These are phyloP conservation scores for Cecropterus lyciades DNA, from an alignment of 1,140 invertebrate species.

Conservation along the genomic window DNA sequence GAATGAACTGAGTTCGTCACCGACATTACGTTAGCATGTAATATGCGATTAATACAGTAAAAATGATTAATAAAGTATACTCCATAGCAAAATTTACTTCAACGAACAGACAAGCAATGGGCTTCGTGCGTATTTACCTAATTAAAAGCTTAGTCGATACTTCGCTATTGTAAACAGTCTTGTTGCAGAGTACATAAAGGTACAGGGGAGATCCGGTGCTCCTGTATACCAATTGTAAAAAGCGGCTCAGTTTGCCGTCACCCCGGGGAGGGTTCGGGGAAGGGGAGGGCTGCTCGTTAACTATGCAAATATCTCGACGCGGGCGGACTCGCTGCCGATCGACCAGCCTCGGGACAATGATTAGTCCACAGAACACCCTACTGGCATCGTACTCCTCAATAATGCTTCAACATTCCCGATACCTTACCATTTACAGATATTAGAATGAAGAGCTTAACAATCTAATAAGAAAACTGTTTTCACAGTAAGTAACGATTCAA, in stretches of 20 bases:
- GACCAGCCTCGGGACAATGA: slow-evolving; percentile 28
- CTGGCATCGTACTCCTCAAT: neutral
- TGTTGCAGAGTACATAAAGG: neutral
- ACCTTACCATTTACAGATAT: no score
- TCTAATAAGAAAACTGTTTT: no score
- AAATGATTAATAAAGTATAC: no score
- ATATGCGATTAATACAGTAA: no score
- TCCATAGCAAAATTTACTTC: no score
- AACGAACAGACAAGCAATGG: no score
- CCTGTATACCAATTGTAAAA: slow-evolving; percentile 6
- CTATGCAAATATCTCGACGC: slow-evolving; percentile 59
- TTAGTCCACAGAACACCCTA: slow-evolving; percentile 14
- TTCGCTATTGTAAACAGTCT: slow-evolving; percentile 2
- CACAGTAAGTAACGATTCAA: no score
- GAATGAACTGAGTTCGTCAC: no score
- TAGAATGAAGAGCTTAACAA: no score
- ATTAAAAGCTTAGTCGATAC: neutral
- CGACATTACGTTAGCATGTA: no score
- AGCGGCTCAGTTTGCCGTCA: slow-evolving; percentile 16
- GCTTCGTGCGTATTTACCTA: neutral
- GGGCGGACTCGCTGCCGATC: slow-evolving; percentile 29
- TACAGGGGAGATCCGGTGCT: slow-evolving; percentile 7
- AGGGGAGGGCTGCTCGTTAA: slow-evolving; percentile 52
- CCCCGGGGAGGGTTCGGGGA: slow-evolving; percentile 18
- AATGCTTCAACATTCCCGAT: no score